Evolutionary conservation across 2,888 invertebrate species (phyloP).

Genomic region (Callimorpha dominula): DNA sequence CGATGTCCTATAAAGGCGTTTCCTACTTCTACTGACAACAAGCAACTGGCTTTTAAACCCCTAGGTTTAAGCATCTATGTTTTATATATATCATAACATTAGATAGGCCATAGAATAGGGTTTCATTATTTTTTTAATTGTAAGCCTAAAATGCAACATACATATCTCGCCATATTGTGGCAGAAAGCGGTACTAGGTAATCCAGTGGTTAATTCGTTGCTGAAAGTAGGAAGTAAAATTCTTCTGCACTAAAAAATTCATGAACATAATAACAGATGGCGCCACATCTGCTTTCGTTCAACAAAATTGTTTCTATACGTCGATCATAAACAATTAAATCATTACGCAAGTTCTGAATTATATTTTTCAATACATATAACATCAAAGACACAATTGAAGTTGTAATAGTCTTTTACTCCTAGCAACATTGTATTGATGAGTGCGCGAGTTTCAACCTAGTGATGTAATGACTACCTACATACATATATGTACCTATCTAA

Average conservation of each 20-base stretch:
- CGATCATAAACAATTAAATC: conserved; percentile 7
- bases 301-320: conserved; percentile 4
- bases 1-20: too few species aligned
- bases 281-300: not conserved
- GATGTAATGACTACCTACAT: conserved; percentile 8
- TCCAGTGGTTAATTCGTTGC: not conserved
- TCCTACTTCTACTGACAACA: too few species aligned
- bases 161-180: conserved; percentile 26
- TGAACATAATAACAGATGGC: conserved; percentile 37
- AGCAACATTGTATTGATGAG: conserved; percentile 39
- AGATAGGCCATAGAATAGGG: not conserved
- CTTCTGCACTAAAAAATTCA: conserved; percentile 23
- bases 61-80: too few species aligned
- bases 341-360: not conserved
- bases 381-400: conserved; percentile 15
- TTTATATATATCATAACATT: not conserved
- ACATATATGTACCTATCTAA: not conserved
- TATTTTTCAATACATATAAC: conserved; percentile 26
- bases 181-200: conserved; percentile 30
- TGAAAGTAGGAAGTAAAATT: not conserved
- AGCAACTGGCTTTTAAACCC: too few species aligned
- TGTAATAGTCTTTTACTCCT: conserved; percentile 9
- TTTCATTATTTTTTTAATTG: not conserved
- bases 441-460: conserved; percentile 28
- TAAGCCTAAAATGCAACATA: not conserved